Conservation (phyloP, 2,113 vertebrate genomes). For the Erpornis zantholeuca region DNA sequence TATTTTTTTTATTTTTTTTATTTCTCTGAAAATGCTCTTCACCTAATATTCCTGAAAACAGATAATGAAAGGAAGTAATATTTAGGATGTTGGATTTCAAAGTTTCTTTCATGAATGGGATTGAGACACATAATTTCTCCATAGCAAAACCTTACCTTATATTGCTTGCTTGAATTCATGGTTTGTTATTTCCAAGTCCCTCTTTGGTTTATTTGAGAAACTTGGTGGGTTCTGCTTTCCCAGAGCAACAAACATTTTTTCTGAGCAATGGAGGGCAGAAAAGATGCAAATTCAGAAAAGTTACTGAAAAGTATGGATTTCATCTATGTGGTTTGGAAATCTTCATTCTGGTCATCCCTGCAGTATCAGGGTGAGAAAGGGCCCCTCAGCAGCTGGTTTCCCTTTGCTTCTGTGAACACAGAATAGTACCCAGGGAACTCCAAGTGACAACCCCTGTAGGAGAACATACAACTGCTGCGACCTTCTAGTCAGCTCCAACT, state of each 20-base stretch:
- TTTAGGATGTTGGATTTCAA: background rate
- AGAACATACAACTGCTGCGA: background rate
- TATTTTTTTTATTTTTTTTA: background rate
- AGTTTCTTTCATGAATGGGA: background rate
- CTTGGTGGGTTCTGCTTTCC: background rate
- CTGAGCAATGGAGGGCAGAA: background rate
- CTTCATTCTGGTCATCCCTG: background rate
- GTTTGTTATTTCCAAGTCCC: background rate
- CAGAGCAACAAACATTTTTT: background rate
- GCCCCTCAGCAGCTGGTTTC: background rate
- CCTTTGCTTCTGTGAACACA: background rate
- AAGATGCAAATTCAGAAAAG: background rate
- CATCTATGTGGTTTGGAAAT: background rate
- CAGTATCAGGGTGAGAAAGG: background rate
- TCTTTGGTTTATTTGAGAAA: background rate
- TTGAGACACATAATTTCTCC: background rate
- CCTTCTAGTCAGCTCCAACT: background rate
- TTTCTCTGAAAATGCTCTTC: background rate
- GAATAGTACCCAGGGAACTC: background rate
- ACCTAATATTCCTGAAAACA: background rate
- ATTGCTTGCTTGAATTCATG: accelerated
- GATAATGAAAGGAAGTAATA: background rate
- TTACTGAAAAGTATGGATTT: background rate
- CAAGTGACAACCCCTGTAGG: background rate
- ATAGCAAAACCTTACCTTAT: background rate